Percentiles rank a stretch among this genome's conserved stretches.
These are phyloP conservation scores for Leucoraja ocellata DNA, from an alignment of 2,797 vertebrate species.

Conservation along the genomic window DNA sequence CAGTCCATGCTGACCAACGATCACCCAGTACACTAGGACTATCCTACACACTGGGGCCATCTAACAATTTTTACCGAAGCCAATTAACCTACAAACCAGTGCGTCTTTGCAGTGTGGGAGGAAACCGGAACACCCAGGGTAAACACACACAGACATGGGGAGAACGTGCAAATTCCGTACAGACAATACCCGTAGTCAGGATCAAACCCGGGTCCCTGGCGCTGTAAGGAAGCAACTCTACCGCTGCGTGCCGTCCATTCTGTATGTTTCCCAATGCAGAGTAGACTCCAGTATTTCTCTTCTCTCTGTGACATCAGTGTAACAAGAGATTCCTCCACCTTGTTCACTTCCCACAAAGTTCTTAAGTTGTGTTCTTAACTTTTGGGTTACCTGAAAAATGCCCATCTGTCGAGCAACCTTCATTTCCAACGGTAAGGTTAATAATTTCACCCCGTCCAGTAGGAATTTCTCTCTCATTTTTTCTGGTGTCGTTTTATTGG, in stretches of 20 bases:
- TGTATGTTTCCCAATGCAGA: neutral
- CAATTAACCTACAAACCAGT: too few relatives aligned
- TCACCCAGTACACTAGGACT: too few relatives aligned
- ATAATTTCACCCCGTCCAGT: neutral
- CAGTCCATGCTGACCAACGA: too few relatives aligned
- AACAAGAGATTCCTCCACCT: neutral
- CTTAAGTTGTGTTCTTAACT: neutral
- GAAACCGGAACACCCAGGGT: too few relatives aligned
- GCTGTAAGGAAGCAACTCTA: too few relatives aligned
- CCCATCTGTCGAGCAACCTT: neutral
- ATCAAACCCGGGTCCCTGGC: too few relatives aligned
- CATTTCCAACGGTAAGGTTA: neutral
- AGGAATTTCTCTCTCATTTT: neutral
- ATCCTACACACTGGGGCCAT: too few relatives aligned
- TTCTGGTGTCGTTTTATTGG: neutral
- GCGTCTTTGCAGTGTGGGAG: too few relatives aligned
- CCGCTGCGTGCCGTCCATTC: neutral
- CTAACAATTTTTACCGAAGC: too few relatives aligned
- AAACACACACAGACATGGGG: too few relatives aligned
- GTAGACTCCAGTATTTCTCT: neutral
- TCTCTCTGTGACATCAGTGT: neutral
- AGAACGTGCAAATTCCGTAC: too few relatives aligned
- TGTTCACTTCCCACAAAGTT: neutral
- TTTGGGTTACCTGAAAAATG: slow-evolving; percentile 5
- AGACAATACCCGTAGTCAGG: too few relatives aligned